phyloP scores from a whole-genome alignment of 2,797 vertebrate species.

The Crocodylus rhombifer region DNA sequence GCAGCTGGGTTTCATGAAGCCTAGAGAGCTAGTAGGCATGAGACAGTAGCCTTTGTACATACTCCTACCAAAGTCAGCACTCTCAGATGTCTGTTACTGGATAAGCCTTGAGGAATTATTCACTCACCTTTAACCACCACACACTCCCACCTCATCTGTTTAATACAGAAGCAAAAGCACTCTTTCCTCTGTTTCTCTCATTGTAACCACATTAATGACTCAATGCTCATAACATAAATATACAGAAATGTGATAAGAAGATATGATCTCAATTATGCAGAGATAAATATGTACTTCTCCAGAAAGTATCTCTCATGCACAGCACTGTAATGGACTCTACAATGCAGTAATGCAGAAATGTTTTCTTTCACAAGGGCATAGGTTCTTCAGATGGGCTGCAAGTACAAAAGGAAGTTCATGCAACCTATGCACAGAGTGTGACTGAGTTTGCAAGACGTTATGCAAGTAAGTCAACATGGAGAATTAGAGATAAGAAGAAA shows the following conservation, averaged over 20 bases:
- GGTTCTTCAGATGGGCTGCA: background rate
- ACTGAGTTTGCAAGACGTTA: background rate
- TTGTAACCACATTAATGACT: background rate
- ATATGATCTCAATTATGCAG: background rate
- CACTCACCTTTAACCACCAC: background rate
- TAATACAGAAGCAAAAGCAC: too few species aligned
- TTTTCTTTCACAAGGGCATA: constrained; percentile 14
- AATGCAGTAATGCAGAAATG: background rate
- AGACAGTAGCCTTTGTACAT: background rate
- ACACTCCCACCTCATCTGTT: too few species aligned
- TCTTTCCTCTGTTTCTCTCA: background rate
- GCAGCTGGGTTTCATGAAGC: background rate
- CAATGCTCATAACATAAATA: background rate
- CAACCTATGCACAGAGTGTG: background rate
- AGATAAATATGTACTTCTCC: background rate
- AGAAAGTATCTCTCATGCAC: background rate
- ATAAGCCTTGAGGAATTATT: background rate
- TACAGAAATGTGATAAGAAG: background rate
- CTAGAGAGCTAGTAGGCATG: background rate
- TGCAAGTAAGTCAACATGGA: background rate
- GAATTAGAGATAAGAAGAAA: constrained; percentile 14
- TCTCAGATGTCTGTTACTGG: background rate
- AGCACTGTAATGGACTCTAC: background rate
- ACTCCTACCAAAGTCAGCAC: background rate
- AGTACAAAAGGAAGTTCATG: background rate